A percentile compares a stretch with the other conserved stretches of the same genome.
phyloP scores from a whole-genome alignment of 2,797 vertebrate species.

The Diplodus puntazzo region DNA sequence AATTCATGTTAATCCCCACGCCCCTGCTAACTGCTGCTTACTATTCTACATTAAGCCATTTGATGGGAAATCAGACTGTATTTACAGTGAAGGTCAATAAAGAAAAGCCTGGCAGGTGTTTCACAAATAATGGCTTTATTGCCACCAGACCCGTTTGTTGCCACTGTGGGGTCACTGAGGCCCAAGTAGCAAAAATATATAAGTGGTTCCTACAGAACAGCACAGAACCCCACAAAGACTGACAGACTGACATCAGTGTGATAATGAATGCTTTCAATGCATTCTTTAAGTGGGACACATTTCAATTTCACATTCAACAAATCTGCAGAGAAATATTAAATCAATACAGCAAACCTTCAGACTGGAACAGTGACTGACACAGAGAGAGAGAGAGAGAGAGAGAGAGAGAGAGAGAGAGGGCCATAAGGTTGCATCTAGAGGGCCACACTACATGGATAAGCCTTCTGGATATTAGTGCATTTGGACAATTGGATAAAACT shows the following conservation, averaged over 20 bases:
- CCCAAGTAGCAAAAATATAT: slow-evolving; percentile 73
- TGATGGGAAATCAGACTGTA: slow-evolving; percentile 66
- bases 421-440: background rate
- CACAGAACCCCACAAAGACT: background rate
- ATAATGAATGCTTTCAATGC: background rate
- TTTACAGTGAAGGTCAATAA: slow-evolving; percentile 73
- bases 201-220: slow-evolving; percentile 4
- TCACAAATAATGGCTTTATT: slow-evolving; percentile 81
- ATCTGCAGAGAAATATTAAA: background rate
- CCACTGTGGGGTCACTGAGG: slow-evolving; percentile 62
- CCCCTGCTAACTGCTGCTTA: slow-evolving; percentile 32
- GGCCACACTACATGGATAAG: background rate
- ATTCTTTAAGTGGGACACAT: background rate
- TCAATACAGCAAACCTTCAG: no score
- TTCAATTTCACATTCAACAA: no score
- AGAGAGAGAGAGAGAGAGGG: no score
- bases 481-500: background rate
- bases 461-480: background rate
- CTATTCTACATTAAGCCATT: slow-evolving; percentile 55
- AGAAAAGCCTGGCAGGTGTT: slow-evolving; percentile 60
- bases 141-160: slow-evolving; percentile 73
- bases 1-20: background rate
- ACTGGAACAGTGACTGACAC: no score
- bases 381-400: no score
- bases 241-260: background rate